Evolutionary conservation across 35 echinoderm and acorn worm species (phyloP), one percentile per base, ranked within the genome.

Genomic region (Ptychodera flava): DNA sequence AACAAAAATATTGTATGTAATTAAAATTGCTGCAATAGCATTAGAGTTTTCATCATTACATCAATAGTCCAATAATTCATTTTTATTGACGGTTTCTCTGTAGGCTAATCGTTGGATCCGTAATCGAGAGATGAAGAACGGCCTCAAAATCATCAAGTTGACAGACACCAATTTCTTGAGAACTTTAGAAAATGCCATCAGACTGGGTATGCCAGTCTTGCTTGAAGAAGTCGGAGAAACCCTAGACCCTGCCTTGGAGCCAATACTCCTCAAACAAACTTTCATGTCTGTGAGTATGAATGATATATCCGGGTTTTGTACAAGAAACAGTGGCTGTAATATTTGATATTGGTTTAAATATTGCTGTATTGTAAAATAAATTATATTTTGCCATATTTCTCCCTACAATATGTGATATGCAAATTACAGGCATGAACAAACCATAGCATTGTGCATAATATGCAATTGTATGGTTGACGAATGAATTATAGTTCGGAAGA

Each of bases 31-130:
- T n/a, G n/a, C n/a, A n/a, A n/a, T n/a, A n/a, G n/a, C n/a, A n/a
- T n/a, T 77, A 77, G 15, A 15, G n/a, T 77, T 16, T 77, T 77
- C 76, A 77, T 77, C n/a, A 77, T 77, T n/a, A 16, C n/a, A 77
- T 16, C 76, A 77, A 77, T 77, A n/a, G 15, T 16, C 34, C 31
- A 33, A 28, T 80, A 28, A 30, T 27, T 14, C 12, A 82, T 87
- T 10, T n/a, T n/a, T n/a, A n/a, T n/a, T n/a, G n/a, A n/a, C n/a
- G n/a, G n/a, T n/a, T 16, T 77, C 83, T 32, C 34, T 89, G 12
- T 84, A 98, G 95, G 95, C 95, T 15, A 98, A 98, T 52, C 93
- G 95, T 29, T 98, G 95, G 95, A 91, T 98, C 52, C 90, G 95
- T 36, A 98, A 94, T 80, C 77, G 93, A 16, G 95, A 98, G 78